Conservation (phyloP, 2,113 vertebrate genomes). For the Neopipo cinnamomea region DNA sequence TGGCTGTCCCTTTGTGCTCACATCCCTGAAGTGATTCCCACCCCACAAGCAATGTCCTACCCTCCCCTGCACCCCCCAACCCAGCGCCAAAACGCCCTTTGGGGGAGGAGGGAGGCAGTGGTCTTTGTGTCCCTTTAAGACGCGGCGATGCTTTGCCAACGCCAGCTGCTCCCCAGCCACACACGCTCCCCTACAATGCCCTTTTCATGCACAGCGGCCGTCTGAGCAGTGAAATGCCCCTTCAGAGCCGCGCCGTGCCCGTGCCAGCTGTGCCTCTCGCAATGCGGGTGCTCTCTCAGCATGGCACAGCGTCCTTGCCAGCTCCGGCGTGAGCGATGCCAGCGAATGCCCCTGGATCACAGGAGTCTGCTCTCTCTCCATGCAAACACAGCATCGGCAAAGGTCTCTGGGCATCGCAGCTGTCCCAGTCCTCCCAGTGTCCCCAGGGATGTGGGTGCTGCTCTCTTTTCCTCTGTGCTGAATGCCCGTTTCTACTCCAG, state of each 20-base stretch:
- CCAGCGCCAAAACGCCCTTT: not conserved
- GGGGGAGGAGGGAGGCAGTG: not conserved
- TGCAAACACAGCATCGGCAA: not conserved
- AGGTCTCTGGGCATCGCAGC: not conserved
- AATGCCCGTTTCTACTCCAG: not conserved
- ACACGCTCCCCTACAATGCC: conserved; percentile 53
- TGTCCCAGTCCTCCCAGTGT: not conserved
- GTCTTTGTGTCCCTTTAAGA: conserved; percentile 42
- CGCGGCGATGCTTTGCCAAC: not conserved
- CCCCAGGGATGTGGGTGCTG: not conserved
- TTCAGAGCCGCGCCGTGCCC: conserved; percentile 21
- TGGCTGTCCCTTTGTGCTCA: not conserved
- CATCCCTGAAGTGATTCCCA: not conserved
- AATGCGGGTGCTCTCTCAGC: conserved; percentile 55
- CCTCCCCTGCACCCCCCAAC: accelerated
- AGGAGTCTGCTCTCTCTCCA: not conserved
- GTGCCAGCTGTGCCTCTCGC: conserved; percentile 57
- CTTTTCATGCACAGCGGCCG: conserved; percentile 47
- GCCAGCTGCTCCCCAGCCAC: conserved; percentile 61
- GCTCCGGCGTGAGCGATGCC: not conserved
- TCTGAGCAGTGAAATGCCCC: conserved; percentile 56
- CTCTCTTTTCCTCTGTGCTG: not conserved
- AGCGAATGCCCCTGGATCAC: not conserved
- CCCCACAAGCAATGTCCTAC: not conserved
- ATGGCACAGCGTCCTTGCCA: conserved; percentile 59